Conservation (phyloP, 2,888 invertebrate species). For the Candidula unifasciata region DNA sequence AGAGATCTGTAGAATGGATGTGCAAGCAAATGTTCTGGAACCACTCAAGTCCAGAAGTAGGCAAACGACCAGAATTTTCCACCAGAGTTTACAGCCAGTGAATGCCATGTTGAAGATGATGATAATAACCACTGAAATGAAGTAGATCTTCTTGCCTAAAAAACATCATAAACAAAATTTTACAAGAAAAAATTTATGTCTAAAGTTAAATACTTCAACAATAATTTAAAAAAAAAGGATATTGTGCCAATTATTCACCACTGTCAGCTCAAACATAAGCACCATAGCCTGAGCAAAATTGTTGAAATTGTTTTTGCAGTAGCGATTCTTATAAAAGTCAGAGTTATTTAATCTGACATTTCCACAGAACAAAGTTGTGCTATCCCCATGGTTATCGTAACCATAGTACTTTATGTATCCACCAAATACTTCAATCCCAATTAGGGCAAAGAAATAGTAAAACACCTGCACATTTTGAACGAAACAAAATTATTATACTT, state of each 20-base stretch:
- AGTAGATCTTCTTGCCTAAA: too few species aligned
- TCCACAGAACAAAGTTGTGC: conserved; percentile 72
- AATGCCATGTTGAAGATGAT: too few species aligned
- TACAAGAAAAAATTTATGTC: too few species aligned
- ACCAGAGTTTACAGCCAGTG: too few species aligned
- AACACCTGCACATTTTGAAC: conserved; percentile 73
- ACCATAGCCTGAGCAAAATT: conserved; percentile 78
- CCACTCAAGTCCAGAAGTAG: too few species aligned
- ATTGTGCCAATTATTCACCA: conserved; percentile 81
- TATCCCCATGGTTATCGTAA: conserved; percentile 55
- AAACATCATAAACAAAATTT: conserved; percentile 74
- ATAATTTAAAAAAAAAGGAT: conserved; percentile 70
- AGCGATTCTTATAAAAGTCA: conserved; percentile 76
- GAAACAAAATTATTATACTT: too few species aligned
- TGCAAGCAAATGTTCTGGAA: too few species aligned
- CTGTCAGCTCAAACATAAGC: conserved; percentile 79
- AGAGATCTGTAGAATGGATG: too few species aligned
- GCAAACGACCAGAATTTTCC: too few species aligned
- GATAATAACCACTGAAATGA: too few species aligned
- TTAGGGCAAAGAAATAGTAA: conserved; percentile 79
- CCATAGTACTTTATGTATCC: conserved; percentile 72
- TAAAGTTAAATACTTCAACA: neutral
- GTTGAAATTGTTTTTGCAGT: conserved; percentile 80
- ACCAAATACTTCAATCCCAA: conserved; percentile 79
- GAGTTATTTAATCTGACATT: conserved; percentile 74